Percentiles rank a stretch among this genome's conserved stretches.
Evolutionary conservation across 2,888 invertebrate genomes (phyloP).

Genomic region (Apodemia mormo): DNA sequence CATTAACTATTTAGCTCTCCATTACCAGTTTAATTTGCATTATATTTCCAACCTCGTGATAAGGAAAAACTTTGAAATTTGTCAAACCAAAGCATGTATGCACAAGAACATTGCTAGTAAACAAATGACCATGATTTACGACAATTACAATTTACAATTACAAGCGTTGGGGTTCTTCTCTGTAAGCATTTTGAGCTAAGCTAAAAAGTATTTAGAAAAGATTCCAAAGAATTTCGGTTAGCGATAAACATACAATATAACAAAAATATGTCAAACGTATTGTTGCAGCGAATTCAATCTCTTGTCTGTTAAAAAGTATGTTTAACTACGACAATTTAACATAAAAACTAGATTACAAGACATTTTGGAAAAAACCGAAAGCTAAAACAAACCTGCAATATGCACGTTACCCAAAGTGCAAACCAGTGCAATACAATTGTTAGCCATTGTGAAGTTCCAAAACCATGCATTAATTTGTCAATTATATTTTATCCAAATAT

Average conservation of each 20-base stretch:
- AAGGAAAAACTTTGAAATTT: background rate
- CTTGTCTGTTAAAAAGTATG: slow-evolving; percentile 15
- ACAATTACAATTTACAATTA: background rate
- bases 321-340: slow-evolving; percentile 16
- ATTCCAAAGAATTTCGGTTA: slow-evolving; percentile 10
- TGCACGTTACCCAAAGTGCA: slow-evolving; percentile 17
- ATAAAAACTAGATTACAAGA: slow-evolving; percentile 18
- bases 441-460: slow-evolving; percentile 17
- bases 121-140: slow-evolving; percentile 19
- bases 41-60: slow-evolving; percentile 6
- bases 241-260: slow-evolving; percentile 14
- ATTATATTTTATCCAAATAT: slow-evolving; percentile 9
- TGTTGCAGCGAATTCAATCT: slow-evolving; percentile 1
- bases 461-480: slow-evolving; percentile 15
- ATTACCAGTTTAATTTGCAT: slow-evolving; percentile 10
- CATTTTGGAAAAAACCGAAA: slow-evolving; percentile 17
- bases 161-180: slow-evolving; percentile 17
- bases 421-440: slow-evolving; percentile 16
- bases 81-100: slow-evolving; percentile 18
- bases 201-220: slow-evolving; percentile 18
- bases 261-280: slow-evolving; percentile 11
- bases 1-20: slow-evolving; percentile 8
- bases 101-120: slow-evolving; percentile 18
- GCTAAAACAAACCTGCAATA: slow-evolving; percentile 17
- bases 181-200: slow-evolving; percentile 19